Conservation (phyloP, 2,113 vertebrate species). For the Kobus ellipsiprymnus region DNA sequence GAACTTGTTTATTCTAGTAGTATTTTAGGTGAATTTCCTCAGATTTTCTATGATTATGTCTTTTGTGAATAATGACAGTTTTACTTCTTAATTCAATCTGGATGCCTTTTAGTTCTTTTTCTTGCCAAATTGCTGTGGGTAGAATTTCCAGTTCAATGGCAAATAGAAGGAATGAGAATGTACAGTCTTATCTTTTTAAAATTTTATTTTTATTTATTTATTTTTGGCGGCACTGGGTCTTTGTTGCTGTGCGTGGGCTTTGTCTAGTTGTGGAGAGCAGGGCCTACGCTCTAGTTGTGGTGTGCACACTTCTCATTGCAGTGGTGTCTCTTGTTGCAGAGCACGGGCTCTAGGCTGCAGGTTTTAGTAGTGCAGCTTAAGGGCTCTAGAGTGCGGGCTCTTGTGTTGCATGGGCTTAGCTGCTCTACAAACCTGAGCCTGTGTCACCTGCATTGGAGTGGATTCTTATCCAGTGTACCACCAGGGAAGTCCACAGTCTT, state of each 20-base stretch:
- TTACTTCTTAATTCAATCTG: background rate
- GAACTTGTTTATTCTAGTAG: background rate
- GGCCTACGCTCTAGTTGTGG: background rate
- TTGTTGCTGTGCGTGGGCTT: background rate
- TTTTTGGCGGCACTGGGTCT: background rate
- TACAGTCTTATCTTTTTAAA: background rate
- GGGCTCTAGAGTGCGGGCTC: background rate
- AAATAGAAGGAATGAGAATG: background rate
- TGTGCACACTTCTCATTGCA: background rate
- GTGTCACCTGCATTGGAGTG: background rate
- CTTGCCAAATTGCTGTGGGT: background rate
- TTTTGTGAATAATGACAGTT: conserved; percentile 45
- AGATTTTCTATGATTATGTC: background rate
- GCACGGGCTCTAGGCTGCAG: background rate
- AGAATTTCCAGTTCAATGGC: background rate
- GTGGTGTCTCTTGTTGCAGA: accelerated
- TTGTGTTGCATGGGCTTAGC: background rate
- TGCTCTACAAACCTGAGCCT: background rate
- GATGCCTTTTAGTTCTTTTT: background rate
- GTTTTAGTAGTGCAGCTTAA: background rate
- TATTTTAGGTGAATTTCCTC: background rate
- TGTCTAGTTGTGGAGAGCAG: background rate
- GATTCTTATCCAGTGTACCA: background rate
- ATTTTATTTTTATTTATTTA: background rate
- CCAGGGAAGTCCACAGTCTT: background rate